Conservation (phyloP, 23 tunicate species). For the Trididemnum clinides region DNA sequence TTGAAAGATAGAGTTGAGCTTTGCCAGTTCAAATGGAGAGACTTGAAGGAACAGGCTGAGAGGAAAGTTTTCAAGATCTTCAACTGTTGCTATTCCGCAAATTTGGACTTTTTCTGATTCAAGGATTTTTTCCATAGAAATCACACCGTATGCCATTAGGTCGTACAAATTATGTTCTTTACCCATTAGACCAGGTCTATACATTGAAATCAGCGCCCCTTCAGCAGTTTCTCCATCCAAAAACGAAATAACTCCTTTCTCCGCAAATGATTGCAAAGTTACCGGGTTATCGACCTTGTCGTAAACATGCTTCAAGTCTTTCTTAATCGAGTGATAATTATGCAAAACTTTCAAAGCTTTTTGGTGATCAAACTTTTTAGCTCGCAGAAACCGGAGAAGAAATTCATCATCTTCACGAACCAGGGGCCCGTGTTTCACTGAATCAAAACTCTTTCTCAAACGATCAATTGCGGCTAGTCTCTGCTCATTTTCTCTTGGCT, state of each 20-base stretch:
- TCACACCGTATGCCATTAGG: constrained; percentile 58
- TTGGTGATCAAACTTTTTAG: constrained; percentile 86
- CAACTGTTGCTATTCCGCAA: constrained; percentile 50
- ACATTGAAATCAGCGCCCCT: constrained; percentile 50
- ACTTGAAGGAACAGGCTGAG: constrained; percentile 41
- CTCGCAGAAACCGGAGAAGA: constrained; percentile 66
- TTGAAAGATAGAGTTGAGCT: constrained; percentile 59
- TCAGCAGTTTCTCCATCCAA: constrained; percentile 49
- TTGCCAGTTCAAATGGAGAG: constrained; percentile 53
- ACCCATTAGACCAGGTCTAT: constrained; percentile 39
- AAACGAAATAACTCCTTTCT: constrained; percentile 30
- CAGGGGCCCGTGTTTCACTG: constrained; percentile 63
- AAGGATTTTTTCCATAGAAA: constrained; percentile 59
- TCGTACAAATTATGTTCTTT: constrained; percentile 48
- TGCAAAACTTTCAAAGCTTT: constrained; percentile 74
- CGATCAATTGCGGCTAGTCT: constrained; percentile 77
- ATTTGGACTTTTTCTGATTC: constrained; percentile 71
- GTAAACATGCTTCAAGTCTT: constrained; percentile 60
- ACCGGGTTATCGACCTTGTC: constrained; percentile 71
- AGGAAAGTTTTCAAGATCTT: constrained; percentile 66
- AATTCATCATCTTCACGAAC: constrained; percentile 66
- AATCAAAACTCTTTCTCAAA: constrained; percentile 47
- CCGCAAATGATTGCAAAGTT: constrained; percentile 37
- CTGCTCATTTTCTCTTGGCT: constrained; percentile 78
- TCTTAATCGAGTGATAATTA: constrained; percentile 62